Percentiles rank a stretch among this genome's conserved stretches.
Conservation (phyloP, 2,888 invertebrate species). For the Pomacea canaliculata region DNA sequence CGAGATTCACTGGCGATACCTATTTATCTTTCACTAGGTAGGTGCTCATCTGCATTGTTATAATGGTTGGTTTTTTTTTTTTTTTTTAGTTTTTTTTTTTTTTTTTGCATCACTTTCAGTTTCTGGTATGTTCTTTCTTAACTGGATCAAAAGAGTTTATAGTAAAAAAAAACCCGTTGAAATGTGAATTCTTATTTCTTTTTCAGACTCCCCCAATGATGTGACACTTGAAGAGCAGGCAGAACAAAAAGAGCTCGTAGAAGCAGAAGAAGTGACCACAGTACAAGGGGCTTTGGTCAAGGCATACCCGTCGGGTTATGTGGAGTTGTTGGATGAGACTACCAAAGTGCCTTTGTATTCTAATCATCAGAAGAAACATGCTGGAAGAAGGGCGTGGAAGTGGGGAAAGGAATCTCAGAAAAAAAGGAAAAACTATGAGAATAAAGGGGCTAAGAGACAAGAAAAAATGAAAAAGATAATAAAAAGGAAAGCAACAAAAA, state of each 20-base stretch:
- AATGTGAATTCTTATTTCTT: neutral
- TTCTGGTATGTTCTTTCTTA: neutral
- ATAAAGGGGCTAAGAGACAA: no score
- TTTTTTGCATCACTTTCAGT: neutral
- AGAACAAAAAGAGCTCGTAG: constrained; percentile 7
- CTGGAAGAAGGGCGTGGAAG: no score
- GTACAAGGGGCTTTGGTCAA: constrained; percentile 52
- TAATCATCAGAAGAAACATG: no score
- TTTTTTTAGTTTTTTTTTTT: no score
- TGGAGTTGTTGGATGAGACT: constrained; percentile 30
- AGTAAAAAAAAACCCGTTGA: no score
- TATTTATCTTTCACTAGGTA: constrained; percentile 75
- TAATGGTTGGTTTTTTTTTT: no score
- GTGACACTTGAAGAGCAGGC: constrained; percentile 37
- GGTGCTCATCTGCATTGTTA: neutral
- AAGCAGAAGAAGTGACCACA: constrained; percentile 54
- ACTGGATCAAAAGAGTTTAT: no score
- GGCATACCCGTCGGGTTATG: constrained; percentile 44
- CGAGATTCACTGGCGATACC: constrained; percentile 77
- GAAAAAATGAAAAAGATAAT: no score
- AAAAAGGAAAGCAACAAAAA: no score
- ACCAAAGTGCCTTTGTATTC: neutral
- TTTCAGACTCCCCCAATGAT: constrained; percentile 29
- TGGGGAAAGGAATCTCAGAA: no score
- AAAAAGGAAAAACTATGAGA: no score